These are phyloP conservation scores for Salvelinus fontinalis DNA, from an alignment of 2,113 vertebrate species.

Conservation along the genomic window DNA sequence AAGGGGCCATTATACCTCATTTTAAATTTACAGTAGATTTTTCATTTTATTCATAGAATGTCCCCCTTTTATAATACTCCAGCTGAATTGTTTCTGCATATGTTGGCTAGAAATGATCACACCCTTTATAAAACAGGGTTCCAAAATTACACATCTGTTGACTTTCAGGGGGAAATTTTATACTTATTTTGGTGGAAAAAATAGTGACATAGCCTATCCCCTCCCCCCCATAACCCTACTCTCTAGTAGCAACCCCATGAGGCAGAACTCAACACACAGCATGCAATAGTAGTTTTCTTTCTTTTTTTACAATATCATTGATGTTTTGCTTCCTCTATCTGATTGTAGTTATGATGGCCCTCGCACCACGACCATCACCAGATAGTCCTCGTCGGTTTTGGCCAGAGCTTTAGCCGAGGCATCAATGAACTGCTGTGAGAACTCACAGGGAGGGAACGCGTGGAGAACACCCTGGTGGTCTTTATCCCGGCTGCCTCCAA, in stretches of 20 bases:
- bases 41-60: background rate
- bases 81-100: background rate
- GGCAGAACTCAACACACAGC: slow-evolving; percentile 82
- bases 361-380: slow-evolving; percentile 99
- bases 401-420: slow-evolving; percentile 95
- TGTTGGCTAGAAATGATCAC: slow-evolving; percentile 16
- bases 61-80: slow-evolving; percentile 1
- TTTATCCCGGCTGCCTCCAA: slow-evolving; percentile 97
- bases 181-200: slow-evolving; percentile 58
- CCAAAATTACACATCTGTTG: slow-evolving; percentile 44
- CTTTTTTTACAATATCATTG: slow-evolving; percentile 35
- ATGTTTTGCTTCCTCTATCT: slow-evolving; percentile 42
- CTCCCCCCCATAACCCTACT: slow-evolving; percentile 76
- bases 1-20: slow-evolving; percentile 10
- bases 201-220: slow-evolving; percentile 68
- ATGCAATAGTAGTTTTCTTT: slow-evolving; percentile 76
- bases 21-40: background rate
- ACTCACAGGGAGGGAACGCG: slow-evolving; percentile 98
- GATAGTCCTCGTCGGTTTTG: slow-evolving; percentile 99
- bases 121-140: slow-evolving; percentile 33
- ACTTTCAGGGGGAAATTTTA: slow-evolving; percentile 34
- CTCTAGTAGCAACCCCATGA: slow-evolving; percentile 80
- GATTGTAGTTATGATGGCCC: slow-evolving; percentile 88
- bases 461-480: slow-evolving; percentile 97
- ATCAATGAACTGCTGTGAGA: slow-evolving; percentile 99